phyloP scores from a whole-genome alignment of 2,888 invertebrate species.

The Scaptomyza reducta region DNA sequence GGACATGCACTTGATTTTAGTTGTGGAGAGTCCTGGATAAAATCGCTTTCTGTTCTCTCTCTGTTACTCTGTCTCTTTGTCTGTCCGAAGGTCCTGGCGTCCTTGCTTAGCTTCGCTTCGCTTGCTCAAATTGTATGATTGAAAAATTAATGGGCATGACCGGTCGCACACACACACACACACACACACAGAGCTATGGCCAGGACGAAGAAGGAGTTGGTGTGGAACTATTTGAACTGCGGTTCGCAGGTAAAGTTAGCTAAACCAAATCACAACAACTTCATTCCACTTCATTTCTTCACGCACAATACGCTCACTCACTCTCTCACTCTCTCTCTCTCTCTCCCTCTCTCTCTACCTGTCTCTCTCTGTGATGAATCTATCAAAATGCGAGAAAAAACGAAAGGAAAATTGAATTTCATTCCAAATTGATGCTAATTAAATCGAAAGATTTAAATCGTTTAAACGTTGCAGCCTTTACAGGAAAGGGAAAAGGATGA shows the following conservation, averaged over 20 bases:
- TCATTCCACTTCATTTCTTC: slow-evolving; percentile 13
- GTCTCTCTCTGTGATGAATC: slow-evolving; percentile 48
- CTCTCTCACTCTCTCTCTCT: not conserved
- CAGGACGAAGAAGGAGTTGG: no score
- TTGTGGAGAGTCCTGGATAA: slow-evolving; percentile 53
- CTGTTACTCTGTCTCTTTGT: no score
- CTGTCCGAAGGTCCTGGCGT: slow-evolving; percentile 22
- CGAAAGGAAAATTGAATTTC: slow-evolving; percentile 62
- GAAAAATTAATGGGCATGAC: slow-evolving; percentile 79
- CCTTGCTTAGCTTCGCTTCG: slow-evolving; percentile 24
- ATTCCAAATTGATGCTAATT: slow-evolving; percentile 74
- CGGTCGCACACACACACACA: slow-evolving; percentile 19
- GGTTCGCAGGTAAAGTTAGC: slow-evolving; percentile 40
- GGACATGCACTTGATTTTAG: slow-evolving; percentile 75
- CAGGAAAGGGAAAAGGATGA: no score
- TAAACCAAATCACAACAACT: slow-evolving; percentile 12
- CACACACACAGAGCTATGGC: slow-evolving; percentile 1
- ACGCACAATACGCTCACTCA: slow-evolving; percentile 20
- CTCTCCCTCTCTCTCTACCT: not conserved
- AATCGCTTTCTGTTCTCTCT: slow-evolving; percentile 21
- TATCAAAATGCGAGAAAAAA: slow-evolving; percentile 60
- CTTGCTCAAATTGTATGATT: slow-evolving; percentile 77
- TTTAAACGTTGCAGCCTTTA: slow-evolving; percentile 54
- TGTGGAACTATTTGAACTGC: slow-evolving; percentile 37
- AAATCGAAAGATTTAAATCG: slow-evolving; percentile 71